Conservation (phyloP, 92 coral and sea anemone genomes). For the Palythoa grandiflora region DNA sequence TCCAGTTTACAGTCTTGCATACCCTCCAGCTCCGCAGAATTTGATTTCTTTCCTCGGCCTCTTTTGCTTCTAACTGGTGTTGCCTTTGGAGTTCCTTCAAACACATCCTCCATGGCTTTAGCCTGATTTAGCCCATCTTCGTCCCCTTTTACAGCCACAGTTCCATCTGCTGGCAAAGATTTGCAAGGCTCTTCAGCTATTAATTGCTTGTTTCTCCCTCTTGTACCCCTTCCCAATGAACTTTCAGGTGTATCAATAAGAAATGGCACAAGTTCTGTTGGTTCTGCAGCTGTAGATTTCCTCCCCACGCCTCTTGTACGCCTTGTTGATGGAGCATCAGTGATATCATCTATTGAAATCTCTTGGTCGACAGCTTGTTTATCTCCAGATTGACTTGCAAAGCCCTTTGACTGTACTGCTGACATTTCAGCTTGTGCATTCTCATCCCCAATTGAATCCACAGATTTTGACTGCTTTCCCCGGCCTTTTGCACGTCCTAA, state of each 20-base stretch:
- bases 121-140: neutral
- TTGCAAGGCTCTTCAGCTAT: neutral
- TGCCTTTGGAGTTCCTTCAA: neutral
- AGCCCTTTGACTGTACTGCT: neutral
- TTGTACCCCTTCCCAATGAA: neutral
- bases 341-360: neutral
- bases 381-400: neutral
- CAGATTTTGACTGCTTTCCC: neutral
- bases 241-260: neutral
- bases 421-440: neutral
- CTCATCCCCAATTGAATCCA: neutral
- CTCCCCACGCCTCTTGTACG: neutral
- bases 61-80: neutral
- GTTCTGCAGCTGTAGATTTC: neutral
- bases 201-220: neutral
- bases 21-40: neutral
- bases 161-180: slow-evolving; percentile 3
- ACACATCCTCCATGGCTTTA: neutral
- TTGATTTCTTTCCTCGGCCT: slow-evolving; percentile 3
- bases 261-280: neutral
- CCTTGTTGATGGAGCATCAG: neutral
- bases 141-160: neutral
- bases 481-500: neutral
- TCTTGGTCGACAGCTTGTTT: neutral
- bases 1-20: neutral